Evolutionary conservation across 1,140 invertebrate genomes (phyloP).

Genomic region (Sitobion miscanthi): DNA sequence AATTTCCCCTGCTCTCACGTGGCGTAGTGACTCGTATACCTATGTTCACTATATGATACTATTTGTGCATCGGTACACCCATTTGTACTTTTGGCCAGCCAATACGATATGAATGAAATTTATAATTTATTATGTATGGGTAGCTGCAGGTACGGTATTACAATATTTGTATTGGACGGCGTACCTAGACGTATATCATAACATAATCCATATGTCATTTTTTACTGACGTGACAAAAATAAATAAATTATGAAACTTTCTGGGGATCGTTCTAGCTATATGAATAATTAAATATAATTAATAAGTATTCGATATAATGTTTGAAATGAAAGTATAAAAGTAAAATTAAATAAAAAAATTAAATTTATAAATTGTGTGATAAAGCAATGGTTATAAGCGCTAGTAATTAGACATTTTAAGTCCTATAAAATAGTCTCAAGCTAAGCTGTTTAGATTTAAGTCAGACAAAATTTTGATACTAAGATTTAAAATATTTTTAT

Average conservation of each 20-base stretch:
- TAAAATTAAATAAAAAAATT: not conserved
- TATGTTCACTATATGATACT: not conserved
- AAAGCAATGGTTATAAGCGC: not conserved
- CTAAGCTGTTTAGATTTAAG: not conserved
- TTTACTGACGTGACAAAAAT: not conserved
- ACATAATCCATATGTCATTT: not conserved
- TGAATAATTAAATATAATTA: no score
- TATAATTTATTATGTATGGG: not conserved
- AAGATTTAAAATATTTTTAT: not conserved
- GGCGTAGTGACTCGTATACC: not conserved
- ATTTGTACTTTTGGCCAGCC: not conserved
- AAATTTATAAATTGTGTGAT: not conserved
- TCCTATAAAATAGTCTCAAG: not conserved
- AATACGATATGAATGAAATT: not conserved
- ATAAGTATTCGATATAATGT: not conserved
- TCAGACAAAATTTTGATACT: not conserved
- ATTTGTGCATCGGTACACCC: not conserved
- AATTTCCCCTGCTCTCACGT: constrained; percentile 46
- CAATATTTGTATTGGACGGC: not conserved
- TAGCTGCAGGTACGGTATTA: not conserved
- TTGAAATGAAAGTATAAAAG: not conserved
- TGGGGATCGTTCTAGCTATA: not conserved
- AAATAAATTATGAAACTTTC: not conserved
- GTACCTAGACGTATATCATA: not conserved
- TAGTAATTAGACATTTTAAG: not conserved